These are phyloP conservation scores for Capitulum mitella DNA, from an alignment of 2,888 invertebrate genomes.

Conservation along the genomic window DNA sequence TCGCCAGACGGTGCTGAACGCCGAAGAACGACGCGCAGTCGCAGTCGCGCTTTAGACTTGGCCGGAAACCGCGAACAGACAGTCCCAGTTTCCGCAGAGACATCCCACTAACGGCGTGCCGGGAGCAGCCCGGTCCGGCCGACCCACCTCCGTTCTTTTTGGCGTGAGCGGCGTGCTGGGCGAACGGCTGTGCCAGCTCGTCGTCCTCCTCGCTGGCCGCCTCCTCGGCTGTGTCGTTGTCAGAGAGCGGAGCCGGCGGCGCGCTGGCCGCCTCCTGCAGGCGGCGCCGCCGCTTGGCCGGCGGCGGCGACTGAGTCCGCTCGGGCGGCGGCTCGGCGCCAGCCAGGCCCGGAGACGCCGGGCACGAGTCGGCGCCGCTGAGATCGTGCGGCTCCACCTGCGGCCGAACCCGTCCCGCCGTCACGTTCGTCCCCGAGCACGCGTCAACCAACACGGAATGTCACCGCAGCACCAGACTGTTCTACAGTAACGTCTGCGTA, in stretches of 20 bases:
- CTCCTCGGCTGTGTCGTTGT: neutral
- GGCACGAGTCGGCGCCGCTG: neutral
- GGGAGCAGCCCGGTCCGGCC: too few species aligned
- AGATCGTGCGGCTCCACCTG: slow-evolving; percentile 11
- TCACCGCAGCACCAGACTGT: too few species aligned
- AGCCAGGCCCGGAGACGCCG: neutral
- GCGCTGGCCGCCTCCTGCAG: neutral
- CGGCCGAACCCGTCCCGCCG: too few species aligned
- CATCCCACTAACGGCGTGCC: too few species aligned
- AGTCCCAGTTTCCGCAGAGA: too few species aligned
- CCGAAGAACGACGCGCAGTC: too few species aligned
- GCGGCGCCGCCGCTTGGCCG: slow-evolving; percentile 10
- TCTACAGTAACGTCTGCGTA: too few species aligned
- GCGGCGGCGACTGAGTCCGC: neutral
- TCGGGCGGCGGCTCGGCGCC: neutral
- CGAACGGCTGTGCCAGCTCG: neutral
- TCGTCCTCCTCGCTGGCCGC: slow-evolving; percentile 7
- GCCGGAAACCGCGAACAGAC: too few species aligned
- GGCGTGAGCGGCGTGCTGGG: neutral
- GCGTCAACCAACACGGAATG: too few species aligned
- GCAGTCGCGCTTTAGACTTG: too few species aligned
- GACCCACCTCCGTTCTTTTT: neutral
- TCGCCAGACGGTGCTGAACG: too few species aligned
- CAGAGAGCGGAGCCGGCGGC: neutral
- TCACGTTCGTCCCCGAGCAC: too few species aligned